Base-by-base conservation (phyloP, 2,113 vertebrate genomes). In the Dinomys branickii region DNA sequence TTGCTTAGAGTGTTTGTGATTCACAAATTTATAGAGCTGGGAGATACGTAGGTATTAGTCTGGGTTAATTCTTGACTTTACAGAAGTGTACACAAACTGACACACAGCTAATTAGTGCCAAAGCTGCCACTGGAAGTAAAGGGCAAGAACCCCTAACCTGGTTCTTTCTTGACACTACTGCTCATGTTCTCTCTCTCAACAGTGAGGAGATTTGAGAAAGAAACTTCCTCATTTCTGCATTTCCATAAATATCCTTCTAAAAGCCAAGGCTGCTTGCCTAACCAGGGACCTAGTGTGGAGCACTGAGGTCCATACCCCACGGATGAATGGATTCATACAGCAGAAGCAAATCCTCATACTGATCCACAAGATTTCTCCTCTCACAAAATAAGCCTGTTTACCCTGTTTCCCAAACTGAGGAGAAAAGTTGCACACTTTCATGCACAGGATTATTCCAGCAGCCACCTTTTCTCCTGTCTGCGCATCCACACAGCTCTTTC, bases 331-430 rank as follows among this genome's bases (percentile, higher is more conserved):
- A 47, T 59, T 95, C 88, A 85, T 58, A 91, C 50, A 93, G 75
- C 90, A 78, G 59, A 93, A 80, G 96, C 78, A 97, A 84, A 97
- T 94, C 2, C 63, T 65, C 3, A 75, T 96, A 95, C 24, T 96
- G 92, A 97, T 97, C 97, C 95, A 95, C 73, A 97, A 94, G 19
- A 13, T 93, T 93, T 83, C 88, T 38, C 65, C 96, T 2, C 85
- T 98, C 95, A 89, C 56, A 69, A 91, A 98, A 97, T 85, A 94
- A 97, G n/a, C 30, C 95, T 95, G 89, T 97, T 97, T 54, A 95
- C 77, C 47, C 97, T 95, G 33, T 41, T 92, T 97, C 97, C 73
- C 90, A 88, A 97, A 84, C 69, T 0, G 44, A 11, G 47, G 30
- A 1, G 0, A 19, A 19, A 0, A 0, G 0, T 93, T 93, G 85